Base-by-base conservation (phyloP, 1,140 invertebrate species). In the Potamilus streckersoni region DNA sequence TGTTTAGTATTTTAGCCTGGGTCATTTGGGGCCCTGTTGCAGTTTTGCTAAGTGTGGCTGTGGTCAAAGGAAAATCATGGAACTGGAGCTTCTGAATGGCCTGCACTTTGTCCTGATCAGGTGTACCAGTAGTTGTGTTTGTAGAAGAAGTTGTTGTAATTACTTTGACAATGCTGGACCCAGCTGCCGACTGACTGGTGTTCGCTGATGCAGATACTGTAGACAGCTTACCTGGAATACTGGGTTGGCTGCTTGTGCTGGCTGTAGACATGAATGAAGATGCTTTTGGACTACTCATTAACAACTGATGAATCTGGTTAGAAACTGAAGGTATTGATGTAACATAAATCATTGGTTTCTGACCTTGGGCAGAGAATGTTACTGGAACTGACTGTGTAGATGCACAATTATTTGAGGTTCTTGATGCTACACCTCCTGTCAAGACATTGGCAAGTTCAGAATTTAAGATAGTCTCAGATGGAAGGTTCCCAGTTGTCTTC, bases 61-160 rank as follows among this genome's bases (percentile, higher is more conserved):
- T 86, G 6, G 84, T 84, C 27, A 85, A 62, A 16, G 84, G 82
- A 73, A 86, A 86, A 61, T 86, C 86, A 69, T 83, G 83, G 73
- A 82, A 86, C 68, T 87, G 84, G 31, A 84, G 57, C 72, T 82
- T 84, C 58, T 86, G 85, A 57, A 84, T 74, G 1, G 82, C 82
- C 63, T 80, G 80, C 12, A 81, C 78, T 67, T 79, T 80, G 57
- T 82, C 79, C 19, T 79, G 66, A 49, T 82, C 78, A 23, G 73
- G 23, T 31, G 65, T 74, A 8, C 38, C 38, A 49, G 38, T 49
- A 6, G 38, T 49, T 49, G 38, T 49, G 38, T 49, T 49, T 23
- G 19, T 17, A 27, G 56, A 13, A 14, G 59, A 27, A n/a, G 31
- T 49, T 15, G 60, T 8, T 49, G 66, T 49, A 27, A 71, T 75